These are phyloP conservation scores for Drosophila trichaetosa DNA, from an alignment of 2,888 invertebrate species.

Conservation along the genomic window DNA sequence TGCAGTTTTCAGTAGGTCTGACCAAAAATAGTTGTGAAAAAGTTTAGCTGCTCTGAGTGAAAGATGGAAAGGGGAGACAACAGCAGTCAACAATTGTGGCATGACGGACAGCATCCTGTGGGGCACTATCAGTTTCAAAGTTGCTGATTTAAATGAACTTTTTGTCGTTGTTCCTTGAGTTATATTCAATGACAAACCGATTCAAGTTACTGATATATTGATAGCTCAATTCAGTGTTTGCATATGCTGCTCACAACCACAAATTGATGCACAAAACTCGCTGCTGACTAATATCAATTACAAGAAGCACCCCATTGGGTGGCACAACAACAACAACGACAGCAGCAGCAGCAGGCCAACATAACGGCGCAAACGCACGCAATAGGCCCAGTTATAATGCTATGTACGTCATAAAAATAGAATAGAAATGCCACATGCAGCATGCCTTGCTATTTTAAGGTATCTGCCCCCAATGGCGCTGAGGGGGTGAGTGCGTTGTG, in stretches of 20 bases:
- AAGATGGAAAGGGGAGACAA: neutral
- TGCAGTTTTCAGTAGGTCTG: slow-evolving; percentile 19
- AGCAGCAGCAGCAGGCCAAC: slow-evolving; percentile 5
- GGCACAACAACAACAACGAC: slow-evolving; percentile 4
- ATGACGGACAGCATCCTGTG: neutral
- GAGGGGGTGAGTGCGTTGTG: neutral
- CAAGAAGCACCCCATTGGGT: slow-evolving; percentile 27
- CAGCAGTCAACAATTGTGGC: neutral
- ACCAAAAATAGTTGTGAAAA: slow-evolving; percentile 35
- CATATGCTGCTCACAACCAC: slow-evolving; percentile 18
- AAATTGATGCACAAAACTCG: slow-evolving; percentile 32
- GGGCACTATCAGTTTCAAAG: neutral
- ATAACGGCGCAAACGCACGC: slow-evolving; percentile 60
- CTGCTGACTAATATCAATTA: slow-evolving; percentile 57
- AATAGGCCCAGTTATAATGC: slow-evolving; percentile 26
- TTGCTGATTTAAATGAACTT: neutral
- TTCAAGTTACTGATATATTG: slow-evolving; percentile 71
- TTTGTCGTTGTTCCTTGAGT: neutral
- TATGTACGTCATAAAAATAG: slow-evolving; percentile 28
- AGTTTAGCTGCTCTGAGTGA: slow-evolving; percentile 8
- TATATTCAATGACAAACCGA: slow-evolving; percentile 31
- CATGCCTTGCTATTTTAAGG: slow-evolving; percentile 44
- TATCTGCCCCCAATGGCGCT: neutral
- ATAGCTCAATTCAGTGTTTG: slow-evolving; percentile 34
- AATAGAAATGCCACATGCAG: slow-evolving; percentile 41